Conservation (phyloP, 2,797 vertebrate species). For the Mastacembelus armatus region DNA sequence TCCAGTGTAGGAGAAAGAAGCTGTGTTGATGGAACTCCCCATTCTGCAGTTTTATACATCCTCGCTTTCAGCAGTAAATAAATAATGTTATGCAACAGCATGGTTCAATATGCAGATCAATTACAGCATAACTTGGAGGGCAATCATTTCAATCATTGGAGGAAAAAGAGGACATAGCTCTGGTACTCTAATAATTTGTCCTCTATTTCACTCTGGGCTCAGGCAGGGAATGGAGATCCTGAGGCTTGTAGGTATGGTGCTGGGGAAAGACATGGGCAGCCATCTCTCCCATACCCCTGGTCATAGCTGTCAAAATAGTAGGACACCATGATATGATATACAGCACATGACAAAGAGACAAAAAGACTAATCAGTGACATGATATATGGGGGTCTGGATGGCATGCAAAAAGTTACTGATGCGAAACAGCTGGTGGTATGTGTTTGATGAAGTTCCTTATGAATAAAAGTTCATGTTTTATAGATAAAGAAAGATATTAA, state of each 20-base stretch:
- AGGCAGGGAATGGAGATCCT: conserved; percentile 1
- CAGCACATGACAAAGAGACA: conserved; percentile 14
- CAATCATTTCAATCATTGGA: conserved; percentile 33
- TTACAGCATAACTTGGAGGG: conserved; percentile 21
- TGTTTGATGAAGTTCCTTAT: conserved; percentile 33
- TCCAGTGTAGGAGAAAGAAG: not conserved
- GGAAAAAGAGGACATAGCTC: conserved; percentile 11
- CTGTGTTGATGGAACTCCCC: conserved; percentile 12
- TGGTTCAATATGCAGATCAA: conserved; percentile 48
- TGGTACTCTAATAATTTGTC: not conserved
- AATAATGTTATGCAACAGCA: conserved; percentile 51
- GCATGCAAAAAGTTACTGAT: conserved; percentile 13
- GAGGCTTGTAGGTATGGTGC: conserved; percentile 15
- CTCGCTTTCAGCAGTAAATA: conserved; percentile 13
- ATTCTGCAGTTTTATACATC: conserved; percentile 13
- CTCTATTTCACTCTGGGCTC: conserved; percentile 12
- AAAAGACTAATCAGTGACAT: conserved; percentile 23
- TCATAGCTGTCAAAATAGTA: conserved; percentile 21
- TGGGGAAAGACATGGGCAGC: conserved; percentile 10
- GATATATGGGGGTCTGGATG: conserved; percentile 15
- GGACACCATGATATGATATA: conserved; percentile 6
- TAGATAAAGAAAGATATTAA: conserved; percentile 19
- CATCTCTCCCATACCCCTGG: conserved; percentile 19
- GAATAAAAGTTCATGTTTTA: conserved; percentile 40
- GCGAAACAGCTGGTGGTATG: conserved; percentile 13